Evolutionary conservation across 1,140 invertebrate species (phyloP), one percentile per base, ranked within the genome.

Genomic region (Oryctes rhinoceros): DNA sequence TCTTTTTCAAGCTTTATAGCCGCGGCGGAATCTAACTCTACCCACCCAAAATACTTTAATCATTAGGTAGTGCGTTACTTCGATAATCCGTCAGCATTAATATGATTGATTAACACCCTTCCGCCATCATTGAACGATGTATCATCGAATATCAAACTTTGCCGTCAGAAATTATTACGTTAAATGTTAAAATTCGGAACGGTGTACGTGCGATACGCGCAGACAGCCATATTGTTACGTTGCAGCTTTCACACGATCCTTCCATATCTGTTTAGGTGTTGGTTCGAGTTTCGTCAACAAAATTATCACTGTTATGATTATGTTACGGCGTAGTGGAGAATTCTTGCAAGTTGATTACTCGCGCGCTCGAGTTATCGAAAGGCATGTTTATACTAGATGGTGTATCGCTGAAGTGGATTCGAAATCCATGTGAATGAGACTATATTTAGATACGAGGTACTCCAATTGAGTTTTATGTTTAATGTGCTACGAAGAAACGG

Each of bases 51-150:
- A 30, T 30, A 15, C 20, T 71, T 71, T 71, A 15, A 37, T 71
- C 65, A 71, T 71, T 71, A 71, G 24, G 24, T 71, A 71, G 65
- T 71, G 65, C 20, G 13, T 11, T 71, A 71, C 24, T 71, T 20
- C 35, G 65, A 71, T 71, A 71, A 71, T 71, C 65, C 65, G 65
- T 71, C 65, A 71, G 65, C 65, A 71, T 37, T 71, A 71, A 35
- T 71, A 71, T 71, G 65, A 71, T 71, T 71, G 65, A 71, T 71
- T 71, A 71, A 71, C 65, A 71, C 65, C 65, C 65, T 37, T 59
- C 9, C 65, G 65, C 24, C 65, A 71, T 71, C 35, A 71, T 71
- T 24, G 65, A 71, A 24, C 65, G 65, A 71, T 71, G 65, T 71
- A 71, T 71, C 65, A 71, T 71, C 65, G 65, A 71, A 71, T 71